Evolutionary conservation across 2,888 invertebrate species (phyloP).

Genomic region (Cerastoderma edule): DNA sequence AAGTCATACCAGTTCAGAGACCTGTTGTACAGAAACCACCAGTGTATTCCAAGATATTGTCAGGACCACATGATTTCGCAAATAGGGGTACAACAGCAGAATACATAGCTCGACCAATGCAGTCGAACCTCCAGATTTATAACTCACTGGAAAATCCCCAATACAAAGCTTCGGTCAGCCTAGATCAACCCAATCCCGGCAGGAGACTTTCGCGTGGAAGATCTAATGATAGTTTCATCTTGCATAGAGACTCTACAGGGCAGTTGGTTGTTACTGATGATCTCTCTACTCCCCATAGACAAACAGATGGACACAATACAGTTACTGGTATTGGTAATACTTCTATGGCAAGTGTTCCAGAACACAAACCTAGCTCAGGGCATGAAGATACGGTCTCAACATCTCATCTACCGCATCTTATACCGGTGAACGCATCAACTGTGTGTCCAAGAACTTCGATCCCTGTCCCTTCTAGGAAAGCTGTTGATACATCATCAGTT

Average conservation of each 20-base stretch:
- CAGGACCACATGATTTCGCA: constrained; percentile 62
- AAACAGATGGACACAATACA: background rate
- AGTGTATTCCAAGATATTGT: constrained; percentile 44
- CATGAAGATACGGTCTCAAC: background rate
- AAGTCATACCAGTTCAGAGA: constrained; percentile 58
- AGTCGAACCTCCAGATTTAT: constrained; percentile 57
- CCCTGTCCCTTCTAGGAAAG: constrained; percentile 6
- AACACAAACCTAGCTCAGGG: too few relatives aligned
- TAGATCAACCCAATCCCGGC: constrained; percentile 31
- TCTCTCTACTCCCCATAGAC: background rate
- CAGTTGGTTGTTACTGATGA: constrained; percentile 27
- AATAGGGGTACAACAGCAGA: constrained; percentile 39
- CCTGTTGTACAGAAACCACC: constrained; percentile 32
- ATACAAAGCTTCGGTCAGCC: constrained; percentile 47
- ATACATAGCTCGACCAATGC: constrained; percentile 54
- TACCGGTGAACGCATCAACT: constrained; percentile 4
- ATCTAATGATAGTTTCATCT: constrained; percentile 47
- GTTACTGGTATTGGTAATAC: background rate
- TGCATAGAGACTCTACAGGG: constrained; percentile 50
- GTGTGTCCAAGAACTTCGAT: background rate
- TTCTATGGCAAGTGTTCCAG: background rate
- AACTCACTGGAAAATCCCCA: constrained; percentile 61
- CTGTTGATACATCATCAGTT: constrained; percentile 29
- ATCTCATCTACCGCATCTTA: background rate
- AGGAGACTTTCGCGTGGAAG: constrained; percentile 45